Evolutionary conservation across 2,888 invertebrate genomes (phyloP), one percentile per base, ranked within the genome.

Genomic region (Thalpophila matura): DNA sequence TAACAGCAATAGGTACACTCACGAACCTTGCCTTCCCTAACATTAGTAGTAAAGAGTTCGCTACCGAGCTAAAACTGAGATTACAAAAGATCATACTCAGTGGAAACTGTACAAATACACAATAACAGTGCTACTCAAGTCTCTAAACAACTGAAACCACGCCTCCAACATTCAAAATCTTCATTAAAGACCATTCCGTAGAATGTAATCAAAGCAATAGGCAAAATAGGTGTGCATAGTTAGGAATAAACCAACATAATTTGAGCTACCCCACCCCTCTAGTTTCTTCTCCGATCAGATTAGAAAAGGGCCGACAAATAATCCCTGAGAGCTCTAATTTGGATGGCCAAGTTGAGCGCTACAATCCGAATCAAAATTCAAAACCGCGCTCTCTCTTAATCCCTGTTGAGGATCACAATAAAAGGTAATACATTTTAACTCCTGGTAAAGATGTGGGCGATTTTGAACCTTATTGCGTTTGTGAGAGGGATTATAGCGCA

Each of bases 341-440:
- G 78, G 86, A 89, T 91, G 90, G 94, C 84, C 88, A 83, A 82
- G 86, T 86, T 85, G 84, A 83, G 84, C 83, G 89, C 89, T 90
- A 93, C 92, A 94, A 92, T 93, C 89, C 93, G 89, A 95, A 95
- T 95, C 95, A 94, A 93, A 95, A 95, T 95, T 95, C 95, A 94
- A 95, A 95, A 95, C 95, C 94, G 93, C 94, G 92, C 93, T 87
- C 93, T 91, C 94, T 94, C 94, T 94, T 94, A 95, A 95, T 95
- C 95, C 95, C 91, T 91, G 93, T 93, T 94, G 93, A 93, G 93
- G 95, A 93, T 94, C 94, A 95, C 95, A 95, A 95, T 95, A 95
- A 95, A 95, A 95, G 94, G 94, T 94, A 94, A 94, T 94, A 95
- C 93, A 95, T 95, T 95, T 94, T 91, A 94, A 93, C 91, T 93